Evolutionary conservation across 2,888 invertebrate species (phyloP), one percentile per base, ranked within the genome.

Genomic region (Sialis lutaria): DNA sequence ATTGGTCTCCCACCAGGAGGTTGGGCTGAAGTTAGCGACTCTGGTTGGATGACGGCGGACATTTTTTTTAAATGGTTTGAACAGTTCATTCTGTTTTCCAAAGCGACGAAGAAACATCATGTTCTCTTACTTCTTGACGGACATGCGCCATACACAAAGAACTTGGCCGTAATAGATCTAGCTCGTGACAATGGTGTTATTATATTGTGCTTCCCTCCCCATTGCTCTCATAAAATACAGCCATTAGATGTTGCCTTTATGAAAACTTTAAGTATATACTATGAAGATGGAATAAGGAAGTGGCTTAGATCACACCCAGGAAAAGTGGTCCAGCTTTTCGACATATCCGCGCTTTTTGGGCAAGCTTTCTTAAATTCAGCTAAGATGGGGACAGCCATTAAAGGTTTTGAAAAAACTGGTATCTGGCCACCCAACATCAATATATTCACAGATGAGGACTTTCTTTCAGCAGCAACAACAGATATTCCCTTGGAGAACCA

Each of bases 151-250:
- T 51, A 50, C 42, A 53, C 51, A 9, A 51, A 46, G 33, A 64
- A 60, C 48, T 34, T 59, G 12, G 54, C 55, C 12, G 35, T 58
- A 6, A 56, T 63, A n/a, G 51, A 57, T 34, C 55, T 49, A 43
- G 57, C 57, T 30, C 45, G 57, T 40, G 52, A 57, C 33, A 51
- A 58, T 49, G 53, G 55, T 9, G 55, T 59, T 8, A 53, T 57
- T 31, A 48, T 61, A n/a, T 45, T 62, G 9, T 58, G 58, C 44
- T 53, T 61, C 42, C 59, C 60, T 12, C 58, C 60, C 6, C 61
- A 55, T 44, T 52, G 50, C 48, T 52, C 53, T 1, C 53, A 55
- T 39, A 40, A 49, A 52, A 47, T 58, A 52, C 55, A 60, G 54
- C 51, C 60, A 50, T 48, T 55, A 6, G 57, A 56, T 31, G 56